These are phyloP conservation scores for Lemur catta DNA, from an alignment of 2,797 vertebrate species.

Conservation along the genomic window DNA sequence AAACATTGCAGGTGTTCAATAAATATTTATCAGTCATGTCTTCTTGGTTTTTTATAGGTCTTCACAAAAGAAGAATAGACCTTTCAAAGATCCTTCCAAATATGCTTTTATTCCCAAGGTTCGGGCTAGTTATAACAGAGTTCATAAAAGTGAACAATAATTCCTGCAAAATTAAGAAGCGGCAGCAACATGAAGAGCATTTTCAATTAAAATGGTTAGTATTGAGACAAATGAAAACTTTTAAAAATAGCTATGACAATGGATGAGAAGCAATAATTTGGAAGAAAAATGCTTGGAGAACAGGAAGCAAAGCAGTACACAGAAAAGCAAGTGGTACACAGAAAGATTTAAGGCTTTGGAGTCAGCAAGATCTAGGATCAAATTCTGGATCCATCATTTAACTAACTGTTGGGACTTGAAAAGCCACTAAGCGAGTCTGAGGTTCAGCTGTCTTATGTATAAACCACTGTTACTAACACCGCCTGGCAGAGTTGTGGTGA, in stretches of 20 bases:
- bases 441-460: neutral
- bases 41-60: neutral
- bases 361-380: neutral
- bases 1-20: neutral
- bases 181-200: neutral
- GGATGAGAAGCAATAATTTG: neutral
- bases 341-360: neutral
- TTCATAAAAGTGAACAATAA: constrained; percentile 23
- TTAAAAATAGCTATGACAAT: neutral
- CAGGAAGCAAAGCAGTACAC: neutral
- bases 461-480: neutral
- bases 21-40: neutral
- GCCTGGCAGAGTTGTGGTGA: neutral
- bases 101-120: neutral
- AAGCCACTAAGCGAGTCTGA: neutral
- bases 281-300: neutral
- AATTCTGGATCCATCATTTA: neutral
- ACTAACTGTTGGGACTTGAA: neutral
- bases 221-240: constrained; percentile 9
- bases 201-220: constrained; percentile 15
- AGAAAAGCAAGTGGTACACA: neutral
- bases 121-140: neutral
- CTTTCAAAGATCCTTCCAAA: constrained; percentile 22
- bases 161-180: constrained; percentile 5
- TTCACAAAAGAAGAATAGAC: neutral